phyloP scores from a whole-genome alignment of 2,888 invertebrate species.

The Ochlodes sylvanus region DNA sequence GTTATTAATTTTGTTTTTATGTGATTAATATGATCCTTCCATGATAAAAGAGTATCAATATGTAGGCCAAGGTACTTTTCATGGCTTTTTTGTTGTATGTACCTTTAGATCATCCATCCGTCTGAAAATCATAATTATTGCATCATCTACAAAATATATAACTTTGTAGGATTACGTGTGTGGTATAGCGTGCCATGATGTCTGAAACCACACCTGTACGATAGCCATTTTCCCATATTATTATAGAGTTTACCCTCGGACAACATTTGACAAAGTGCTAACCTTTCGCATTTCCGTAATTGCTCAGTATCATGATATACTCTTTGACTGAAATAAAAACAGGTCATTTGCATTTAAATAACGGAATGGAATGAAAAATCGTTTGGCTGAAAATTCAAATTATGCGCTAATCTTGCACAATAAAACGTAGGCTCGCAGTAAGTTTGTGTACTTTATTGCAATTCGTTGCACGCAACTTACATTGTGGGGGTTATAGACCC shows the following conservation, averaged over 20 bases:
- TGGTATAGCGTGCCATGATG: too few relatives aligned
- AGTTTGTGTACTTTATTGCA: slow-evolving; percentile 3
- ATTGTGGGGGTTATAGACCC: background rate
- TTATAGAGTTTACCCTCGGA: slow-evolving; percentile 9
- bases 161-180: too few relatives aligned
- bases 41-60: background rate
- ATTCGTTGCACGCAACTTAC: background rate
- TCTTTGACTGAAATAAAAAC: slow-evolving; percentile 12
- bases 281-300: slow-evolving; percentile 20
- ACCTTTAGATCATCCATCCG: too few relatives aligned
- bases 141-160: too few relatives aligned
- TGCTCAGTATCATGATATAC: slow-evolving; percentile 23
- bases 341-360: slow-evolving; percentile 21
- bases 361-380: slow-evolving; percentile 15
- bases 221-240: too few relatives aligned
- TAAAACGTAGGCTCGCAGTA: background rate
- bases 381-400: slow-evolving; percentile 5
- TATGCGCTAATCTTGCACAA: background rate
- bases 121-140: too few relatives aligned
- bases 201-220: too few relatives aligned
- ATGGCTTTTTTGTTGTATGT: background rate
- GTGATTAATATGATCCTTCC: background rate
- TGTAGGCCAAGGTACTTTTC: background rate
- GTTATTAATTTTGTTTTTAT: background rate
- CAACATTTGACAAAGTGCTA: slow-evolving; percentile 9